Conservation (phyloP, 2,113 vertebrate genomes). For the Prinia subflava region DNA sequence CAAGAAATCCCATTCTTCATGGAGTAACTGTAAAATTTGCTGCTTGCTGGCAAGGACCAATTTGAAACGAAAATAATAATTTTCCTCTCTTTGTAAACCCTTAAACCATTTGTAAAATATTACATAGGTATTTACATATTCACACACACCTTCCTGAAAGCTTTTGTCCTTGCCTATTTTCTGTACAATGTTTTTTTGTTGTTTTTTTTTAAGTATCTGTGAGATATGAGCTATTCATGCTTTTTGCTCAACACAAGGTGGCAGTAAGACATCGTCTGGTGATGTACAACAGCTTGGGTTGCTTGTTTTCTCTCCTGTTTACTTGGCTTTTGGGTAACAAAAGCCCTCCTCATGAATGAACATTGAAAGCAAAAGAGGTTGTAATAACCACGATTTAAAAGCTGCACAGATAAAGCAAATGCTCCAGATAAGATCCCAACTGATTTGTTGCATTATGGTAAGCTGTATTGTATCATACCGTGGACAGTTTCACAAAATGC, state of each 20-base stretch:
- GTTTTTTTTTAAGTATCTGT: background rate
- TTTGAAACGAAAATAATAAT: background rate
- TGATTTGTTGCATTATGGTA: background rate
- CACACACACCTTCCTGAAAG: background rate
- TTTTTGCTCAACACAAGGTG: conserved; percentile 62
- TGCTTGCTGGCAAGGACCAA: background rate
- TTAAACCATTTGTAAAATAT: background rate
- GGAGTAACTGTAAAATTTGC: background rate
- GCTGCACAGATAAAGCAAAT: background rate
- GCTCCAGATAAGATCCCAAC: background rate
- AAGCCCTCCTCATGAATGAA: background rate
- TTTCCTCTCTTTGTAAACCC: background rate
- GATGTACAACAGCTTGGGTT: background rate
- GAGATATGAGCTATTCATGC: background rate
- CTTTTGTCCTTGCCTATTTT: background rate
- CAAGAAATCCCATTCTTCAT: background rate
- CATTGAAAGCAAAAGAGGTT: background rate
- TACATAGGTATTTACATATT: background rate
- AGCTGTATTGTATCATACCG: background rate
- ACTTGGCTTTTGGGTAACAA: background rate
- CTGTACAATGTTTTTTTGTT: background rate
- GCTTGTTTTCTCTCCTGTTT: background rate
- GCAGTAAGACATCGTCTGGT: conserved; percentile 49
- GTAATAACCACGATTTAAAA: background rate
- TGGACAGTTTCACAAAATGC: background rate